Conservation (phyloP, 2,113 vertebrate species). For the Cyanoramphus novaezelandiae region DNA sequence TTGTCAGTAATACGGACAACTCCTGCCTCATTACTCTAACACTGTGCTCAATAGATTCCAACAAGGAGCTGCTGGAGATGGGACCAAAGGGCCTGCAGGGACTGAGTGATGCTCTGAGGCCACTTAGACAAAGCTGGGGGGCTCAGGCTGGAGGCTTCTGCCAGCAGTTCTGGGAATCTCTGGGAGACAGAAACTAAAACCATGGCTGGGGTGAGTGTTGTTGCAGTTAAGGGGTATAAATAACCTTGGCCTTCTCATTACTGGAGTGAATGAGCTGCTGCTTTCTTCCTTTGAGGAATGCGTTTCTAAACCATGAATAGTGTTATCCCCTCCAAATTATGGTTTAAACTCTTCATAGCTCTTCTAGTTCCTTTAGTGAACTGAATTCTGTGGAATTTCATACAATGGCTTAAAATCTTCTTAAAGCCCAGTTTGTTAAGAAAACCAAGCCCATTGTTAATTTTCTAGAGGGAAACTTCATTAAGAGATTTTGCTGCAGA, state of each 20-base stretch:
- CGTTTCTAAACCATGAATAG: background rate
- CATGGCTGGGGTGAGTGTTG: accelerated
- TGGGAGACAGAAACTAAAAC: background rate
- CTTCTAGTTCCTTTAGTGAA: background rate
- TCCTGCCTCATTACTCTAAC: constrained; percentile 25
- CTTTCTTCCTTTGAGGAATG: background rate
- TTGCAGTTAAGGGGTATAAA: background rate
- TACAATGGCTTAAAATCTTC: background rate
- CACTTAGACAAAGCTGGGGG: background rate
- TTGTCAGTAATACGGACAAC: background rate
- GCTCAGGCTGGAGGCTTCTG: background rate
- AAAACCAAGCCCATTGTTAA: background rate
- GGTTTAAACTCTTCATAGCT: background rate
- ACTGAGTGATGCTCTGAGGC: background rate
- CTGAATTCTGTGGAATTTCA: background rate
- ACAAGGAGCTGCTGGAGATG: background rate
- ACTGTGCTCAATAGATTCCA: background rate
- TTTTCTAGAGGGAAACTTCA: background rate
- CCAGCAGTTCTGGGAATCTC: background rate
- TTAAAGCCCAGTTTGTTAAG: background rate
- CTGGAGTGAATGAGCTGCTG: background rate
- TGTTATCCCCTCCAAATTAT: background rate
- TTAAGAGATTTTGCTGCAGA: background rate
- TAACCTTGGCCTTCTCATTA: background rate
- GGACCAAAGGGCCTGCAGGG: background rate